phyloP scores from a whole-genome alignment of 1,140 invertebrate genomes.

The Mizuhopecten yessoensis region DNA sequence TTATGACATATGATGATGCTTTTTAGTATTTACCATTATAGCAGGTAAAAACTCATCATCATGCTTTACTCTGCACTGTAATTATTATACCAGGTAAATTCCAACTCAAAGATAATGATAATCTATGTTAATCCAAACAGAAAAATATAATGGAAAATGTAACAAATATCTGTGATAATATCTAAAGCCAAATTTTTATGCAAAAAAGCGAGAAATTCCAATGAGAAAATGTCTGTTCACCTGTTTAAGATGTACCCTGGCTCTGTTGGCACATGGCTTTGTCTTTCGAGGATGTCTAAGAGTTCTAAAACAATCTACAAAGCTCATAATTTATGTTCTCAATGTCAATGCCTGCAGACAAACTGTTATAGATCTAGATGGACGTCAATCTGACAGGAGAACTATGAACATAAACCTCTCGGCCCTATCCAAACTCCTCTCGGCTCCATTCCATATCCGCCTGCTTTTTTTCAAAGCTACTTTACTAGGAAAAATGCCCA shows the following conservation, averaged over 20 bases:
- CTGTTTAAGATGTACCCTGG: neutral
- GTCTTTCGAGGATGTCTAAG: neutral
- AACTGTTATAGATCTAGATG: neutral
- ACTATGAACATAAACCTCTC: neutral
- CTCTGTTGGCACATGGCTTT: neutral
- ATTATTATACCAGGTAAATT: too few species aligned
- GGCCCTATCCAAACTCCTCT: neutral
- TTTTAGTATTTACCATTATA: too few species aligned
- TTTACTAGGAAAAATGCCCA: neutral
- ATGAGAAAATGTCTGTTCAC: neutral
- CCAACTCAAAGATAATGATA: too few species aligned
- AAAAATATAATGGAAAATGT: too few species aligned
- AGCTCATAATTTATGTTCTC: neutral
- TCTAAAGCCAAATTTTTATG: neutral
- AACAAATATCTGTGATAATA: too few species aligned
- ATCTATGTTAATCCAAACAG: too few species aligned
- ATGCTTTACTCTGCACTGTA: too few species aligned
- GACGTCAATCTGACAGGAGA: neutral
- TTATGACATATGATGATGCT: too few species aligned
- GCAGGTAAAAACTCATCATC: too few species aligned
- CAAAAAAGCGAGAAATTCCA: neutral
- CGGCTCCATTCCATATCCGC: neutral
- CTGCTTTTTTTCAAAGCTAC: neutral
- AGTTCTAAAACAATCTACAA: slow-evolving; percentile 18
- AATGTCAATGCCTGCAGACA: neutral